Percentiles rank a stretch among this genome's conserved stretches.
Evolutionary conservation across 1,140 invertebrate genomes (phyloP).

Genomic region (Camponotus pennsylvanicus): DNA sequence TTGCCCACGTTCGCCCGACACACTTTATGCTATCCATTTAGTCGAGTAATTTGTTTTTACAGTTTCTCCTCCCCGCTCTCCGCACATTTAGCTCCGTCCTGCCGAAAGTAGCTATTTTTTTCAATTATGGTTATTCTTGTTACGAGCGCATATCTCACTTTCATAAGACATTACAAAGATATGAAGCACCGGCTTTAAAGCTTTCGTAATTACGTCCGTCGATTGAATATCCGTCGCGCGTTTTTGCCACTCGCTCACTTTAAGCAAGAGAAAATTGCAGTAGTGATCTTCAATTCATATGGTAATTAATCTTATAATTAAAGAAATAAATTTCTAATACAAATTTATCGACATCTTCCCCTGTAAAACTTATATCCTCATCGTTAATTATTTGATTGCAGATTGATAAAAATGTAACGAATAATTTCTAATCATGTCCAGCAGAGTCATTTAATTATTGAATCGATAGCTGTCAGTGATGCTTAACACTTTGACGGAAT

Average conservation of each 20-base stretch:
- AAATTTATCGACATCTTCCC: too few species aligned
- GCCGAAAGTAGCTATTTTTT: constrained; percentile 47
- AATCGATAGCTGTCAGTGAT: constrained; percentile 19
- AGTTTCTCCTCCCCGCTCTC: constrained; percentile 10
- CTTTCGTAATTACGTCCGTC: constrained; percentile 20
- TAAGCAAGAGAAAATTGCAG: background rate
- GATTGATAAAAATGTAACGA: constrained; percentile 14
- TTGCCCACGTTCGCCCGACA: constrained; percentile 66
- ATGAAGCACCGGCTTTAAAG: constrained; percentile 31
- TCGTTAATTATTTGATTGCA: background rate
- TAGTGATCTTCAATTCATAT: background rate
- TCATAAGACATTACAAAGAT: constrained; percentile 10
- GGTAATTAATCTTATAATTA: background rate
- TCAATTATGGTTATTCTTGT: constrained; percentile 44
- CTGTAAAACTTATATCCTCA: background rate
- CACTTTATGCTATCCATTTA: constrained; percentile 70
- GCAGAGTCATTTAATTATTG: background rate
- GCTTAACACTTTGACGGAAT: constrained; percentile 13
- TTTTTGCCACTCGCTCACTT: background rate
- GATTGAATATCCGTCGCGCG: constrained; percentile 35
- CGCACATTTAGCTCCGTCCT: background rate
- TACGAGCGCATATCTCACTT: constrained; percentile 43
- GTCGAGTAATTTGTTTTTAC: constrained; percentile 72
- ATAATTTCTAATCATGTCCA: constrained; percentile 8
- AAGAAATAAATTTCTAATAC: background rate